These are phyloP conservation scores for Ageneiosus marmoratus DNA, from an alignment of 2,113 vertebrate genomes.

Conservation along the genomic window DNA sequence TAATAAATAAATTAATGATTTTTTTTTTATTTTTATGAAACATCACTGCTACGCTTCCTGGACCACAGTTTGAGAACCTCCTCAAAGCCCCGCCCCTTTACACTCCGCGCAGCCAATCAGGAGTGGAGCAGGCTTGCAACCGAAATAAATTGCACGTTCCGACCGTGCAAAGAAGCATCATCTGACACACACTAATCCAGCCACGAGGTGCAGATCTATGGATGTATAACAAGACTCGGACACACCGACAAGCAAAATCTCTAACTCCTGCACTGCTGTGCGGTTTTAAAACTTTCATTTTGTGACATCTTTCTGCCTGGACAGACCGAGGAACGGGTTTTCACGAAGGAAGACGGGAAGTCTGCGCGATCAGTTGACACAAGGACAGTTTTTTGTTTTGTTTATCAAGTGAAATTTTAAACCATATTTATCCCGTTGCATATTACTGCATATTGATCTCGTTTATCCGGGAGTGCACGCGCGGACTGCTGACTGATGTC, in stretches of 20 bases:
- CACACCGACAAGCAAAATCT: neutral
- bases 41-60: neutral
- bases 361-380: neutral
- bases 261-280: neutral
- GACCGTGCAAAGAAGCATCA: constrained; percentile 52
- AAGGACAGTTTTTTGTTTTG: neutral
- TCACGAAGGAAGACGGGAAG: neutral
- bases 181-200: constrained; percentile 44
- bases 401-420: neutral
- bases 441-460: neutral
- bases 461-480: neutral
- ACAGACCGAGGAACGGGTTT: neutral
- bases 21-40: too few species aligned
- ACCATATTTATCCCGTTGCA: neutral
- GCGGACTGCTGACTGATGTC: neutral
- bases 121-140: constrained; percentile 60
- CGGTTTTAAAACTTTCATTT: constrained; percentile 39
- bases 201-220: constrained; percentile 43
- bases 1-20: neutral
- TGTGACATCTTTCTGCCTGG: constrained; percentile 27
- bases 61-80: neutral
- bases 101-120: constrained; percentile 66
- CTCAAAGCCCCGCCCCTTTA: constrained; percentile 55
- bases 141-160: constrained; percentile 71
- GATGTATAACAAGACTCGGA: constrained; percentile 17